These are phyloP conservation scores for Bhutanitis thaidina DNA, from an alignment of 2,888 invertebrate genomes.

Conservation along the genomic window DNA sequence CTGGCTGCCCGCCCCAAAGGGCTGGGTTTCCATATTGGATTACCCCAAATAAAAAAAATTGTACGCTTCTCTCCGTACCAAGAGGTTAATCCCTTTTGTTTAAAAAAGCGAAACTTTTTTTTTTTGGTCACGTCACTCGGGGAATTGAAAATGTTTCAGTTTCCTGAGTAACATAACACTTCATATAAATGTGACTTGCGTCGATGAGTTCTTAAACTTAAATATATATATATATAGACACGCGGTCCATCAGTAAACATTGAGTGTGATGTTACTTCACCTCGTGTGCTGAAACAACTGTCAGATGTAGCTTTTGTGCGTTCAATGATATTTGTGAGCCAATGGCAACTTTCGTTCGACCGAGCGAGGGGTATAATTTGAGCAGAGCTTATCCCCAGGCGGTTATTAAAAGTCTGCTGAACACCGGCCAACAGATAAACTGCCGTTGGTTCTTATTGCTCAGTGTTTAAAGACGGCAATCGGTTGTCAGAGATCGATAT, in stretches of 20 bases:
- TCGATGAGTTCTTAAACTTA: too few relatives aligned
- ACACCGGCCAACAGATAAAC: not conserved
- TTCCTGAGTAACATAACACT: too few relatives aligned
- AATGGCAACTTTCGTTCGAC: not conserved
- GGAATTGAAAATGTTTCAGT: too few relatives aligned
- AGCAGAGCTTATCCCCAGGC: constrained; percentile 6
- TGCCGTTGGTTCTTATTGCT: not conserved
- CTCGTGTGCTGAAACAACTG: not conserved
- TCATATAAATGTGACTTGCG: not conserved
- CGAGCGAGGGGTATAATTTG: not conserved
- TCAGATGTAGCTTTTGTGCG: not conserved
- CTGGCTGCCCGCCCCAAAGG: too few relatives aligned
- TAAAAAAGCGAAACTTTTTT: too few relatives aligned
- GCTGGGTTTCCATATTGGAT: too few relatives aligned
- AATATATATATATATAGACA: too few relatives aligned
- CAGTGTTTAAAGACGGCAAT: not conserved
- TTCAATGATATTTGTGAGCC: not conserved
- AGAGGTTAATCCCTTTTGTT: too few relatives aligned
- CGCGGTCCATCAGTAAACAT: not conserved
- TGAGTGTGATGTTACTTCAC: constrained; percentile 1
- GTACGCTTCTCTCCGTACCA: too few relatives aligned
- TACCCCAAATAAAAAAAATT: too few relatives aligned
- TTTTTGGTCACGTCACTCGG: too few relatives aligned
- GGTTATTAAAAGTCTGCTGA: not conserved
- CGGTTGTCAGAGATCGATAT: not conserved